A percentile compares a stretch with the other conserved stretches of the same genome.
Conservation (phyloP, 2,888 invertebrate species). For the Tortricodes alternella region DNA sequence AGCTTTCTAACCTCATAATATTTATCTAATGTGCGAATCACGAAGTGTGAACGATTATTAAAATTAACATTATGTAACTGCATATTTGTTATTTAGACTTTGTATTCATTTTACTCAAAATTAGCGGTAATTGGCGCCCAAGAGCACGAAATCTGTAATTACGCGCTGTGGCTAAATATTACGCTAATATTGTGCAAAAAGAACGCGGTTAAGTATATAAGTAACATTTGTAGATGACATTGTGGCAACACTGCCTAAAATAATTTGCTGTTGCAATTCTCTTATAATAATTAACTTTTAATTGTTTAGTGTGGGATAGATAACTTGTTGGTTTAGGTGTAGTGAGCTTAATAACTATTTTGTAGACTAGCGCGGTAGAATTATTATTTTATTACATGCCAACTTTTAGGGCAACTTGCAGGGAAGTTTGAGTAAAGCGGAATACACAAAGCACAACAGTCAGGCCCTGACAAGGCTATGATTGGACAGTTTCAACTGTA, state of each 20-base stretch:
- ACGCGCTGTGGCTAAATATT: too few species aligned
- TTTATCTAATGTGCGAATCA: not conserved
- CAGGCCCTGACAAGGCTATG: too few species aligned
- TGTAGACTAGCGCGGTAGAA: slow-evolving; percentile 36
- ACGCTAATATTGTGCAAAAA: not conserved
- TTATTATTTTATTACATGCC: too few species aligned
- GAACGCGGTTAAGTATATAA: not conserved
- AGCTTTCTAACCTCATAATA: slow-evolving; percentile 22
- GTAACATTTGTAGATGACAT: slow-evolving; percentile 36
- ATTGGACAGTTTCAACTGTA: too few species aligned
- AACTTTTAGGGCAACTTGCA: too few species aligned
- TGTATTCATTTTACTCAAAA: not conserved
- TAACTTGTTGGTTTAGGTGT: slow-evolving; percentile 46
- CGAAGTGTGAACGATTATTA: slow-evolving; percentile 18
- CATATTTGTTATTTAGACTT: not conserved
- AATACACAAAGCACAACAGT: too few species aligned
- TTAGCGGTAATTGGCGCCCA: not conserved
- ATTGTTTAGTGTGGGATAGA: slow-evolving; percentile 40
- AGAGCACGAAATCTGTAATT: not conserved
- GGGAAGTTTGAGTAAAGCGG: too few species aligned
- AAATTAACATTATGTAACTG: slow-evolving; percentile 1
- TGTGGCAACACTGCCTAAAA: slow-evolving; percentile 41
- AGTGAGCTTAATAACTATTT: slow-evolving; percentile 48
- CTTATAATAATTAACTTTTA: slow-evolving; percentile 43
- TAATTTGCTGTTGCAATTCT: slow-evolving; percentile 53